These are phyloP conservation scores for Hycleus phaleratus DNA, from an alignment of 1,140 invertebrate species.

Conservation along the genomic window DNA sequence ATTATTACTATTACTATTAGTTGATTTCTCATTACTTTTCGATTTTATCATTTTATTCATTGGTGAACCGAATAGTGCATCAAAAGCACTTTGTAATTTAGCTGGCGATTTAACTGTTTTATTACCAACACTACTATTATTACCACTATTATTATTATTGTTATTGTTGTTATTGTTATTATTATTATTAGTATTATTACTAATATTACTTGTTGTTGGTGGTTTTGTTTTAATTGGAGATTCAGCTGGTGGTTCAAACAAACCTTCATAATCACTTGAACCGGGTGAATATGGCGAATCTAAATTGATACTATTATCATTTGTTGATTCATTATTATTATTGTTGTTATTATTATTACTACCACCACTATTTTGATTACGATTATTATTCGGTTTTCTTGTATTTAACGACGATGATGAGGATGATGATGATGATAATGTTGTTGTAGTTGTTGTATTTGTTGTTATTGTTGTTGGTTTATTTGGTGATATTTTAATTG, in stretches of 20 bases:
- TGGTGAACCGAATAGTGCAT: constrained; percentile 48
- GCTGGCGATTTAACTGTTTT: constrained; percentile 31
- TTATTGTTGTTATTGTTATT: constrained; percentile 14
- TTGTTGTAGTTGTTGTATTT: no score
- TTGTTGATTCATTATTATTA: no score
- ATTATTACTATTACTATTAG: constrained; percentile 45
- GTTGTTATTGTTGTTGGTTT: constrained; percentile 36
- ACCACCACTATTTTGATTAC: background rate
- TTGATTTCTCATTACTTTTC: constrained; percentile 39
- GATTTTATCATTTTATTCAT: constrained; percentile 36
- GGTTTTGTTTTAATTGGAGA: constrained; percentile 37
- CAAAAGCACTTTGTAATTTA: constrained; percentile 47
- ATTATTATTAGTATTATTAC: constrained; percentile 3
- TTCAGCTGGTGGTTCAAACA: constrained; percentile 73
- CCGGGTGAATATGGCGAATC: constrained; percentile 80
- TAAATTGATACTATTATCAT: constrained; percentile 49
- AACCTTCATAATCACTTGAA: constrained; percentile 73
- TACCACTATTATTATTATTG: constrained; percentile 1
- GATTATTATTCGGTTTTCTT: background rate
- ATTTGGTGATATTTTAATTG: constrained; percentile 41
- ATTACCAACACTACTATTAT: constrained; percentile 13
- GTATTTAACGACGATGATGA: background rate
- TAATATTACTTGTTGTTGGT: background rate
- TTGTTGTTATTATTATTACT: constrained; percentile 35
- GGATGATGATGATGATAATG: background rate